These are phyloP conservation scores for Acanthurus lineatus DNA, from an alignment of 2,797 vertebrate genomes.

Conservation along the genomic window DNA sequence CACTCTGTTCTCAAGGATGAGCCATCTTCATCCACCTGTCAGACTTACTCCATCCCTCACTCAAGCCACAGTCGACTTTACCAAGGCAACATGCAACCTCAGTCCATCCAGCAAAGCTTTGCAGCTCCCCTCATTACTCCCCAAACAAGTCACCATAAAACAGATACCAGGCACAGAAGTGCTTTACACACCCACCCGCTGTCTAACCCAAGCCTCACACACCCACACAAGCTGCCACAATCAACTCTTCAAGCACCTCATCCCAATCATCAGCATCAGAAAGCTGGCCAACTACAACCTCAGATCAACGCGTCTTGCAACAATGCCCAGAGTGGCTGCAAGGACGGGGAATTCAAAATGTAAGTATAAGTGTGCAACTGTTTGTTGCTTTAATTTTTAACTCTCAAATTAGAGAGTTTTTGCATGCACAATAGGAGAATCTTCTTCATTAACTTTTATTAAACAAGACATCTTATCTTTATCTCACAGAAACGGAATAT, in stretches of 20 bases:
- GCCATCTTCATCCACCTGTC: slow-evolving; percentile 40
- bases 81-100: slow-evolving; percentile 58
- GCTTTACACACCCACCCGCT: slow-evolving; percentile 28
- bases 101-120: slow-evolving; percentile 47
- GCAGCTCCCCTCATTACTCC: slow-evolving; percentile 30
- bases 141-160: slow-evolving; percentile 43
- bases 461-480: slow-evolving; percentile 6
- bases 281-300: slow-evolving; percentile 59
- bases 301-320: slow-evolving; percentile 50
- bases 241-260: slow-evolving; percentile 43
- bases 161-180: slow-evolving; percentile 47
- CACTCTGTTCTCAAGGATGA: slow-evolving; percentile 41
- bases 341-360: slow-evolving; percentile 87
- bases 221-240: slow-evolving; percentile 30
- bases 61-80: slow-evolving; percentile 30
- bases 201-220: slow-evolving; percentile 50
- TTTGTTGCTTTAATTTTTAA: not conserved
- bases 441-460: not conserved
- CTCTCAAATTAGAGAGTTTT: not conserved
- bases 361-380: slow-evolving; percentile 82
- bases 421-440: not conserved
- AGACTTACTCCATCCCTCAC: slow-evolving; percentile 39
- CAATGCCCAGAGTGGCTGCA: slow-evolving; percentile 58
- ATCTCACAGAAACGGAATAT: slow-evolving; percentile 80
- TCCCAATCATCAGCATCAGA: slow-evolving; percentile 43